Evolutionary conservation across 1,140 invertebrate species (phyloP), one percentile per base, ranked within the genome.

Genomic region (Drosophila watanabei): DNA sequence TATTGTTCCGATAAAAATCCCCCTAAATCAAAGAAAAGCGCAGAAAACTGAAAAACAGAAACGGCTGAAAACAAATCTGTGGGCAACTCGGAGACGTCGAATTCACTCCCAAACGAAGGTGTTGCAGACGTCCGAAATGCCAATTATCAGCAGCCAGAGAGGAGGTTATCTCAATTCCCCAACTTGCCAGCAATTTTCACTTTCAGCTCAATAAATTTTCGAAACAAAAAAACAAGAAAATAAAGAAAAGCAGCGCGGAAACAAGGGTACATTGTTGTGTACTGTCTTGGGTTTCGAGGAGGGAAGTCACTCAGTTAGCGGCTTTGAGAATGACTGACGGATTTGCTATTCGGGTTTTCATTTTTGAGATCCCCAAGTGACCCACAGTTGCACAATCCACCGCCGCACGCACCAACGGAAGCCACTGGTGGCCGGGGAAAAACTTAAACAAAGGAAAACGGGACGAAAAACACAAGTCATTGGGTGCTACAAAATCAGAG

Each of bases 181-280:
- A 33, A 56, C 52, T 73, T 61, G 32, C 75, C 48, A 69, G 52
- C 75, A 86, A 83, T 87, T 87, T 87, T 88, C 84, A 87, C 80
- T 87, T 88, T 88, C 77, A 75, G 32, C 62, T 70, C 82, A 72
- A 83, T 75, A 68, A 85, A 84, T 78, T 82, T 82, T 79, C 75
- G 68, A 65, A 82, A 81, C 52, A 30, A 39, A 68, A n/a, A 81
- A 75, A 52, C 24, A 28, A 61, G 30, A 75, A 75, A 52, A 52
- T 52, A 33, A n/a, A 63, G 30, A 56, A 39, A 78, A 69, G 65
- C 69, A 64, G 61, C 39, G 16, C 20, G 18, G 39, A 78, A 78
- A 84, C 82, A 76, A 85, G 82, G 60, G 52, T 81, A 86, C 61
- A 70, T 80, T n/a, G n/a, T n/a, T n/a, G n/a, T n/a, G n/a, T n/a